Evolutionary conservation across 2,888 invertebrate genomes (phyloP).

Genomic region (Melanostoma mellinum): DNA sequence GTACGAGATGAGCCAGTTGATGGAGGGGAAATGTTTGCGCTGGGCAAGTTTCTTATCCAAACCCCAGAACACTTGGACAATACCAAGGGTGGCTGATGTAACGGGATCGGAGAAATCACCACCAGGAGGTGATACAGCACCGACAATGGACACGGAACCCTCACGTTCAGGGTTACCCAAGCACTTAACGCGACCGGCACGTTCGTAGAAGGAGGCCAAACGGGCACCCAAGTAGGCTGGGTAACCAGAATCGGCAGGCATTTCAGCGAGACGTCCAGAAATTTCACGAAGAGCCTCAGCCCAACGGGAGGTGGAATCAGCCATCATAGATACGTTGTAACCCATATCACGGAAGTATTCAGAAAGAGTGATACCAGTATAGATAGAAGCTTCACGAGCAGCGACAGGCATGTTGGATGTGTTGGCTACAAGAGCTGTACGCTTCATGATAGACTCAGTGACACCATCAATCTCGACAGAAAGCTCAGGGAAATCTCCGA

Average conservation of each 20-base stretch:
- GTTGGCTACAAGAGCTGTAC: slow-evolving; percentile 99
- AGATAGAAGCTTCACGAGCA: slow-evolving; percentile 99
- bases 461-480: slow-evolving; percentile 98
- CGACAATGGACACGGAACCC: slow-evolving; percentile 99
- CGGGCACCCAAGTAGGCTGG: slow-evolving; percentile 99
- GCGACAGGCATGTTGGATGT: slow-evolving; percentile 99
- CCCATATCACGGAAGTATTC: slow-evolving; percentile 99
- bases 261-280: slow-evolving; percentile 99
- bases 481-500: slow-evolving; percentile 99
- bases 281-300: slow-evolving; percentile 99
- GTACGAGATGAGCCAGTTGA: slow-evolving; percentile 99
- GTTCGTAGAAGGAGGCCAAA: slow-evolving; percentile 99
- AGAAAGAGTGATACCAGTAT: slow-evolving; percentile 99
- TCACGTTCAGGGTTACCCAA: slow-evolving; percentile 98
- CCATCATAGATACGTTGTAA: slow-evolving; percentile 99
- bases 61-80: slow-evolving; percentile 99
- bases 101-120: slow-evolving; percentile 99
- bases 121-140: slow-evolving; percentile 99
- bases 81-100: slow-evolving; percentile 98
- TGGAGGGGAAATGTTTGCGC: slow-evolving; percentile 99
- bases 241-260: slow-evolving; percentile 99
- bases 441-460: slow-evolving; percentile 99
- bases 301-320: slow-evolving; percentile 99
- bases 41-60: slow-evolving; percentile 99
- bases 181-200: slow-evolving; percentile 98